Evolutionary conservation across 2,797 vertebrate genomes (phyloP), one percentile per base, ranked within the genome.

Genomic region (Phoxinus dragarum): DNA sequence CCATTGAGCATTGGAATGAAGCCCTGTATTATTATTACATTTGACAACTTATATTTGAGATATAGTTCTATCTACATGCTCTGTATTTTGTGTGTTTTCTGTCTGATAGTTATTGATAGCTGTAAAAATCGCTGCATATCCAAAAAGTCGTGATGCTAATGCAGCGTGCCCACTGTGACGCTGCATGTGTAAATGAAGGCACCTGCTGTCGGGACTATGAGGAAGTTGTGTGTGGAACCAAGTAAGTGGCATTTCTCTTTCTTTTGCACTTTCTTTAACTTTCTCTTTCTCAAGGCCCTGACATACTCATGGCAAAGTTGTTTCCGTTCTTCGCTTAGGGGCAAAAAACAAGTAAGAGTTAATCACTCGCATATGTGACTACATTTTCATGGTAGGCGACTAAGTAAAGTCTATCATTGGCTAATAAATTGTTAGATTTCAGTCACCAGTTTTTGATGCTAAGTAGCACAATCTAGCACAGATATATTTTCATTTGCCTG

Each of bases 121-220:
- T 92, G 91, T 87, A 90, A 73, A 75, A 74, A 76, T 54, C 81
- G 88, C 49, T 92, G 91, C 52, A 36, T 84, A 9, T 82, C 76
- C 1, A 84, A 42, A 42, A 47, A 72, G 27, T 40, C 90, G 72
- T 68, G 89, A 82, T 36, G 95, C 94, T 2, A 93, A 93, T 86
- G 94, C 94, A 34, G 94, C 90, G 81, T 95, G 95, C 86, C 86
- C 92, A 92, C 80, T 96, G 96, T 85, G 95, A 95, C 40, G 88
- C 84, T 85, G 92, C 94, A 31, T 97, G 96, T 17, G 90, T 93
- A 78, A 92, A 90, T 54, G 93, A 96, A 87, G 94, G 93, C 82
- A 95, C 92, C 89, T 97, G 95, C 93, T 96, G 95, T 91, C 90
- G 94, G 59, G 95, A 95, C 93, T 97, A 94, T 88, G 85, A 95